Base-by-base conservation (phyloP, 2,888 invertebrate species). In the Clitarchus hookeri region DNA sequence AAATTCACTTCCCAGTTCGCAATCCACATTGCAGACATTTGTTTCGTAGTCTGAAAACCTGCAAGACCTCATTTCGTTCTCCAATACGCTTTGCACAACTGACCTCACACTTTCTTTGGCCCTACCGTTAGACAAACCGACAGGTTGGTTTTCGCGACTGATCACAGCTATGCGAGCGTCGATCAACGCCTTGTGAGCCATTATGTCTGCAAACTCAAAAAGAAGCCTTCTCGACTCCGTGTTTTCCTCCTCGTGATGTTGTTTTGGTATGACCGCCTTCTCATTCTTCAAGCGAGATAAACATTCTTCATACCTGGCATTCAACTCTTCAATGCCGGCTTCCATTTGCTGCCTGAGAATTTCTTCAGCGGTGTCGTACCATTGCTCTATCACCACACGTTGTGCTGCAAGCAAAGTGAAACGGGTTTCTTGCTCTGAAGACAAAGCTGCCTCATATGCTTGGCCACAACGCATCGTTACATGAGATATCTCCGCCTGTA, bases 401-500 rank as follows among this genome's bases (percentile, higher is more conserved):
- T 96, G 95, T 87, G 94, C 94, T 13, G 94, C 94, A n/a, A 94
- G 94, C 36, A 95, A 93, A 87, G 94, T 94, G 89, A 94, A 94
- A 86, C 94, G 93, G 84, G 89, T 86, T 83, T 87, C 86, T 44
- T 93, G 92, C n/a, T 91, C 90, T 19, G 92, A 91, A 82, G 93
- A 93, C n/a, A 94, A 92, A 79, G 93, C 93, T 65, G 92, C 92
- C 89, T 95, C 96, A 90, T 96, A 95, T 8, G 94, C 92, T 89
- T 95, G 94, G 9, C 95, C 95, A 86, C 95, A 96, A 79, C 95
- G 93, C 89, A 93, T 92, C 90, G 96, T 93, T 11, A 96, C 95
- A 87, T 96, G 95, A 26, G 95, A 94, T 87, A 96, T 95, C 91
- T 96, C 96, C 0, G 95, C 95, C 90, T 96, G 95, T 48, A 96